Conservation (phyloP, 2,888 invertebrate genomes). For the Latrodectus elegans region DNA sequence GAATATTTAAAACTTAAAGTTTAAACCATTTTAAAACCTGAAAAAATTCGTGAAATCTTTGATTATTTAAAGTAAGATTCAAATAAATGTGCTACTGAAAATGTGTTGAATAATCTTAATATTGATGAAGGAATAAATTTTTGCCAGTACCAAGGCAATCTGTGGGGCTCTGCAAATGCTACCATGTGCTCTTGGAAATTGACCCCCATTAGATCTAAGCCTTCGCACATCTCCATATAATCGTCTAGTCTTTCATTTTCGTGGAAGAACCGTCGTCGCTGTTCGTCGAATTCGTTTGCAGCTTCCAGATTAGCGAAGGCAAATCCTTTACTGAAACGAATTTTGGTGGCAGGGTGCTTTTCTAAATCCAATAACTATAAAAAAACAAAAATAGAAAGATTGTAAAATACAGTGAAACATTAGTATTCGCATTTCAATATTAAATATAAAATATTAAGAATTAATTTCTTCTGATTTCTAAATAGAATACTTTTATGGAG, state of each 20-base stretch:
- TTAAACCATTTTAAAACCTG: no score
- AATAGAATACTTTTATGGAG: no score
- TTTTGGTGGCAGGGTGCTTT: conserved; percentile 84
- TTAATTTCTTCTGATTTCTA: no score
- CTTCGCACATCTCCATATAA: conserved; percentile 89
- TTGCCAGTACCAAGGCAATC: conserved; percentile 77
- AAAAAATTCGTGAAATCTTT: no score
- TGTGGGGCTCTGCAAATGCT: conserved; percentile 76
- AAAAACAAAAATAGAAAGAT: background rate
- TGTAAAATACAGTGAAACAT: no score
- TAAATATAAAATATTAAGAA: no score
- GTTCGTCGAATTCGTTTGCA: conserved; percentile 87
- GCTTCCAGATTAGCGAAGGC: conserved; percentile 87
- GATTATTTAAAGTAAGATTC: no score
- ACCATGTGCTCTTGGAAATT: conserved; percentile 77
- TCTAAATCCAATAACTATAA: conserved; percentile 75
- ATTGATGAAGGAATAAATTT: background rate
- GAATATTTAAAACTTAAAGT: no score
- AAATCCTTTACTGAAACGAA: conserved; percentile 86
- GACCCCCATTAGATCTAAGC: conserved; percentile 82
- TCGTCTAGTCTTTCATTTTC: conserved; percentile 87
- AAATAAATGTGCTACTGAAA: no score
- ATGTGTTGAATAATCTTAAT: no score
- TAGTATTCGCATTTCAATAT: no score
- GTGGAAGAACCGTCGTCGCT: conserved; percentile 83